phyloP scores from a whole-genome alignment of 2,797 vertebrate species.

The Enteromius fasciolatus region DNA sequence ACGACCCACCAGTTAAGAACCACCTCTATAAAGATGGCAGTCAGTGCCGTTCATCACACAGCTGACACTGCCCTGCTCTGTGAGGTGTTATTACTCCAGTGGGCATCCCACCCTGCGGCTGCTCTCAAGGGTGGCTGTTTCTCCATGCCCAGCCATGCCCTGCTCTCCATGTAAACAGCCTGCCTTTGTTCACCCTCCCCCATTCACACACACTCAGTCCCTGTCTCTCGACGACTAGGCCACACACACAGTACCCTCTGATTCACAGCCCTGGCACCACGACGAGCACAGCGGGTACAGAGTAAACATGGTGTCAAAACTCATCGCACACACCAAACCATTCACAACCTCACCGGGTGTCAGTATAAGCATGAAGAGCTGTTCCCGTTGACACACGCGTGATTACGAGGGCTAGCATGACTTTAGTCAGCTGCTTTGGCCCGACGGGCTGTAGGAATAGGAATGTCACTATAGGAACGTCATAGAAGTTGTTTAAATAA shows the following conservation, averaged over 20 bases:
- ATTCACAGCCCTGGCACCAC: conserved; percentile 51
- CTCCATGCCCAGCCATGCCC: conserved; percentile 43
- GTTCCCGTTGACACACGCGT: not conserved
- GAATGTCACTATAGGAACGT: not conserved
- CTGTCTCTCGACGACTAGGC: conserved; percentile 37
- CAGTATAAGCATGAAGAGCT: conserved; percentile 4
- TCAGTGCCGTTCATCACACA: not conserved
- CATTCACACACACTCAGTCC: conserved; percentile 20
- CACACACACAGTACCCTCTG: conserved; percentile 60
- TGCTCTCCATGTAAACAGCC: conserved; percentile 47
- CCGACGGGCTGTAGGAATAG: not conserved
- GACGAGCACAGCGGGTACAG: conserved; percentile 43
- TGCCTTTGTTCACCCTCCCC: conserved; percentile 45
- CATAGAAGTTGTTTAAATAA: not conserved
- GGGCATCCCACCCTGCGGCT: conserved; percentile 9
- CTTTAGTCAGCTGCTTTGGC: not conserved
- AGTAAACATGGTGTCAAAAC: conserved; percentile 50
- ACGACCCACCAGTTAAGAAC: not conserved
- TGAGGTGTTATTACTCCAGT: conserved; percentile 8
- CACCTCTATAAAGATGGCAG: not conserved
- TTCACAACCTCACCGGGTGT: conserved; percentile 26
- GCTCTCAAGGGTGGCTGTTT: conserved; percentile 23
- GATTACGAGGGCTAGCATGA: not conserved
- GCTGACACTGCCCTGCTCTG: not conserved
- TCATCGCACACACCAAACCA: conserved; percentile 16